A percentile compares a stretch with the other conserved stretches of the same genome.
Conservation (phyloP, 2,113 vertebrate genomes). For the Ictalurus furcatus region DNA sequence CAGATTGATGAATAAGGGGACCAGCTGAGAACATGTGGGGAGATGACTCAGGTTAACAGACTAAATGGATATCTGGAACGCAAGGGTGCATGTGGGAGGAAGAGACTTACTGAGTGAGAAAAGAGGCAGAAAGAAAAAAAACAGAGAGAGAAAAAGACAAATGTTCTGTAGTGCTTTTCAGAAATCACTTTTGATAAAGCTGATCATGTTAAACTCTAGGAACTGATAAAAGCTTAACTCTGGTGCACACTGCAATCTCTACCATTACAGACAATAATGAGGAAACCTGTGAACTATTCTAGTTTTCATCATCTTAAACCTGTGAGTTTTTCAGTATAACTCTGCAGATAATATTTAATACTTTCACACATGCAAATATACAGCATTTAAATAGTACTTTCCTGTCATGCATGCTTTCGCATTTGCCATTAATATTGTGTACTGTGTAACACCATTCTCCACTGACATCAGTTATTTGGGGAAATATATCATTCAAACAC, state of each 20-base stretch:
- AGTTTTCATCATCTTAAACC: not conserved
- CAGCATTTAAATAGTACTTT: not conserved
- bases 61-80: constrained; percentile 36
- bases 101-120: not conserved
- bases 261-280: not conserved
- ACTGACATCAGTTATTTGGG: not conserved
- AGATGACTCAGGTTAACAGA: constrained; percentile 44
- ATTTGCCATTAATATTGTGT: not conserved
- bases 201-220: not conserved
- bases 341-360: not conserved
- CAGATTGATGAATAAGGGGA: constrained; percentile 47
- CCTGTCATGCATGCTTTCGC: not conserved
- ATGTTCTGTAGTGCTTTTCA: not conserved
- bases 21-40: constrained; percentile 39
- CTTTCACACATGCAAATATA: not conserved
- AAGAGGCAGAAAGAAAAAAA: not conserved
- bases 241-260: not conserved
- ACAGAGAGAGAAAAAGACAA: not conserved
- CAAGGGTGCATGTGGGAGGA: constrained; percentile 27
- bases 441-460: not conserved
- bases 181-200: not conserved
- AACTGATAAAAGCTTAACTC: not conserved
- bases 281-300: not conserved
- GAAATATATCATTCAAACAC: not conserved
- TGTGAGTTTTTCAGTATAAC: not conserved